Evolutionary conservation across 2,113 vertebrate species (phyloP).

Genomic region (Canis aureus): DNA sequence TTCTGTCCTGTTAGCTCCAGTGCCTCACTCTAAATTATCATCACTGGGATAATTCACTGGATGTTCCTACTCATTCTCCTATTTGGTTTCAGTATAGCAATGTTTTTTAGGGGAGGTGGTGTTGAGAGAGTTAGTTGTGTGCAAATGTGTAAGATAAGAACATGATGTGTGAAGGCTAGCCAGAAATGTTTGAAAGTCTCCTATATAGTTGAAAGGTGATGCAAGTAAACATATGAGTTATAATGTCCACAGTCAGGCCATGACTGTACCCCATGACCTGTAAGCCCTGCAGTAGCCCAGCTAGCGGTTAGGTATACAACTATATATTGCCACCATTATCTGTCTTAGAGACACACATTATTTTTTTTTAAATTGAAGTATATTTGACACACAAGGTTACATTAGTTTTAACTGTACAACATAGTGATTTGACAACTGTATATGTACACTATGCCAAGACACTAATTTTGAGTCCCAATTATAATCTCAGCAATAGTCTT

Average conservation of each 20-base stretch:
- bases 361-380: not conserved
- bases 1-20: conserved; percentile 58
- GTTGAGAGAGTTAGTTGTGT: not conserved
- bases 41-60: not conserved
- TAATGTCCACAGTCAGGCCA: not conserved
- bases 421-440: not conserved
- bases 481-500: not conserved
- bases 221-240: not conserved
- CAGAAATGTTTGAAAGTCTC: not conserved
- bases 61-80: not conserved
- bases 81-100: not conserved
- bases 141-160: not conserved
- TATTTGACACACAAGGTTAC: not conserved
- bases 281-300: not conserved
- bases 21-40: not conserved
- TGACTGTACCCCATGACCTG: not conserved
- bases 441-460: not conserved
- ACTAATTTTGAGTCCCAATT: not conserved
- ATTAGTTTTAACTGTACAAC: not conserved
- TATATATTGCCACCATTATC: not conserved
- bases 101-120: not conserved
- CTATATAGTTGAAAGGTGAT: not conserved
- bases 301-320: not conserved
- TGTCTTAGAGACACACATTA: not conserved
- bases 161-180: not conserved